Evolutionary conservation across 2,113 vertebrate species (phyloP).

Genomic region (Suncus etruscus): DNA sequence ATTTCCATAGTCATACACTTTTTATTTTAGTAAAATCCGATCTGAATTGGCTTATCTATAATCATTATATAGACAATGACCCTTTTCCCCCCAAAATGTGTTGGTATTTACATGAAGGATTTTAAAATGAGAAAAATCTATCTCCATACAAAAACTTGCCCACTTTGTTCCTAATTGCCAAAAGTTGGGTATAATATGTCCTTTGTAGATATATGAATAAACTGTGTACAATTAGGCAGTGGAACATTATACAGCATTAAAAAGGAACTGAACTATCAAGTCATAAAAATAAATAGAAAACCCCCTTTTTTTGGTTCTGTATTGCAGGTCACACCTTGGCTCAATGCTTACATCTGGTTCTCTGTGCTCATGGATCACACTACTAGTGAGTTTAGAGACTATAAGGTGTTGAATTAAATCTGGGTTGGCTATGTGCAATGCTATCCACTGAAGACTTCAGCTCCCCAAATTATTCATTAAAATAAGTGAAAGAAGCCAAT

Average conservation of each 20-base stretch:
- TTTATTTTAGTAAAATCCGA: not conserved
- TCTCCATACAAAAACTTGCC: not conserved
- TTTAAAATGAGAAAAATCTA: not conserved
- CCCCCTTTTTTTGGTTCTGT: no score
- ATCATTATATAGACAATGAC: no score
- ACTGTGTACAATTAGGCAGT: not conserved
- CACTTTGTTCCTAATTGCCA: not conserved
- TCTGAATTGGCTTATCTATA: not conserved
- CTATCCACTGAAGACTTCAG: no score
- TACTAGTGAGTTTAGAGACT: no score
- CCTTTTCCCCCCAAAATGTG: no score
- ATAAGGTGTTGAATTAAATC: no score
- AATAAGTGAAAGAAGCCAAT: not conserved
- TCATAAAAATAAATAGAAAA: not conserved
- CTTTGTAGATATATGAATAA: not conserved
- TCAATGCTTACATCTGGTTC: no score
- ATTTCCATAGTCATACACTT: not conserved
- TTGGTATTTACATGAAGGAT: slow-evolving; percentile 8
- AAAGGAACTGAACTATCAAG: not conserved
- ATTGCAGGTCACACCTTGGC: no score
- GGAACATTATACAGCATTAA: not conserved
- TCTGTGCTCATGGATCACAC: no score
- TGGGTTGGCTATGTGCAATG: no score
- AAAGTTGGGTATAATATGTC: not conserved
- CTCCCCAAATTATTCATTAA: not conserved